Evolutionary conservation across 2,797 vertebrate genomes (phyloP).

Genomic region (Cyprinella venusta): DNA sequence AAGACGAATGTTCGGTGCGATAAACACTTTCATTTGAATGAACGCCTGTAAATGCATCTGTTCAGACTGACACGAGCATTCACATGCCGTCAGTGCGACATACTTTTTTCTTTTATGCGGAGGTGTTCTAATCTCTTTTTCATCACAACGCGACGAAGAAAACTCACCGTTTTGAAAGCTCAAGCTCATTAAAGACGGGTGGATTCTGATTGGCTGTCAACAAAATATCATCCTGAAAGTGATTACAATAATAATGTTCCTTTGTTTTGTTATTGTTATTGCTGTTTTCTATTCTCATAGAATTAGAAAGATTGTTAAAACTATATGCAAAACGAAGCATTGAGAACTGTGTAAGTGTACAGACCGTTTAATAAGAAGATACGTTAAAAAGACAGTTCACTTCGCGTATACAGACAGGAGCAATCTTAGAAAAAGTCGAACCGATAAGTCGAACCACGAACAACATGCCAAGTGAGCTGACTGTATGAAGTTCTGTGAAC

Average conservation of each 20-base stretch:
- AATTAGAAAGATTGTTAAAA: neutral
- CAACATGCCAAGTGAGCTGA: too few relatives aligned
- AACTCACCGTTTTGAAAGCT: neutral
- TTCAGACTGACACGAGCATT: neutral
- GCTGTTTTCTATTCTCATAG: neutral
- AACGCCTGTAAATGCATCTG: neutral
- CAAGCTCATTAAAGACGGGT: neutral
- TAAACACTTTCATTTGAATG: neutral
- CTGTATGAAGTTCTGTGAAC: too few relatives aligned
- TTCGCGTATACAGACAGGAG: too few relatives aligned
- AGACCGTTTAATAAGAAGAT: too few relatives aligned
- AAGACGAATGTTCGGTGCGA: neutral
- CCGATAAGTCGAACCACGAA: too few relatives aligned
- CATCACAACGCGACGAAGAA: neutral
- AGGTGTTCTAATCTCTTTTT: neutral
- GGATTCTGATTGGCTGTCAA: neutral
- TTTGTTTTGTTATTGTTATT: neutral
- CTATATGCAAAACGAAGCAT: too few relatives aligned
- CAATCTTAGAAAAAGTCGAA: too few relatives aligned
- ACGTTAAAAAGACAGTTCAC: too few relatives aligned
- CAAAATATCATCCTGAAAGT: neutral
- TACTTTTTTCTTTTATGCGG: neutral
- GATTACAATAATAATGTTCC: neutral
- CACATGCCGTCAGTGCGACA: neutral
- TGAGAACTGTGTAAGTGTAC: too few relatives aligned